A percentile compares a stretch with the other conserved stretches of the same genome.
Conservation (phyloP, 2,113 vertebrate species). For the Tapirus terrestris region DNA sequence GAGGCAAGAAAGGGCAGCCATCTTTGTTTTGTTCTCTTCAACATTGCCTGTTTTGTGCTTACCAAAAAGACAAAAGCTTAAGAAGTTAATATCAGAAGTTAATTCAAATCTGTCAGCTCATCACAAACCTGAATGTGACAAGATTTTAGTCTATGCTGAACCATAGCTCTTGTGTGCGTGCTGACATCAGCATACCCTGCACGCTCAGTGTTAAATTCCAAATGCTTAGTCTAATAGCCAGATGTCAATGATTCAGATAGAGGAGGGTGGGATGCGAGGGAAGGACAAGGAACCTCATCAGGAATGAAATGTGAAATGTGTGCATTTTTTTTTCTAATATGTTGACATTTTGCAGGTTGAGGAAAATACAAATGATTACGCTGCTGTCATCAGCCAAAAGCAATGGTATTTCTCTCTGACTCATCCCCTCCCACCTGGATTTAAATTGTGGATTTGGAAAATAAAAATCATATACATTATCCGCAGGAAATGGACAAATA, state of each 20-base stretch:
- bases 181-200: conserved; percentile 76
- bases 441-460: conserved; percentile 70
- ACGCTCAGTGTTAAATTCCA: conserved; percentile 63
- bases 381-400: conserved; percentile 76
- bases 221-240: conserved; percentile 77
- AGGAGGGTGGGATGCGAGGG: not conserved
- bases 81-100: conserved; percentile 48
- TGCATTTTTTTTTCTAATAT: conserved; percentile 78
- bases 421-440: conserved; percentile 77
- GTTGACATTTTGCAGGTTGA: conserved; percentile 80
- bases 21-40: conserved; percentile 58
- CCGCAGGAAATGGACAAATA: conserved; percentile 67
- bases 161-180: conserved; percentile 24
- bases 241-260: conserved; percentile 77
- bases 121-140: conserved; percentile 64
- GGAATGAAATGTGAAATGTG: conserved; percentile 82
- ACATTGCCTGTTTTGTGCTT: not conserved
- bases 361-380: conserved; percentile 76
- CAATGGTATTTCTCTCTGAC: conserved; percentile 66
- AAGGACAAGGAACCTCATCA: conserved; percentile 75
- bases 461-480: conserved; percentile 63
- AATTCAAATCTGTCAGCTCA: conserved; percentile 63
- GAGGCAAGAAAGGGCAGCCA: not conserved
- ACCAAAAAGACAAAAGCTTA: conserved; percentile 34
- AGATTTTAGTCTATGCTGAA: not conserved